These are phyloP conservation scores for Poeciliopsis infans DNA, from an alignment of 2,797 vertebrate species.

Conservation along the genomic window DNA sequence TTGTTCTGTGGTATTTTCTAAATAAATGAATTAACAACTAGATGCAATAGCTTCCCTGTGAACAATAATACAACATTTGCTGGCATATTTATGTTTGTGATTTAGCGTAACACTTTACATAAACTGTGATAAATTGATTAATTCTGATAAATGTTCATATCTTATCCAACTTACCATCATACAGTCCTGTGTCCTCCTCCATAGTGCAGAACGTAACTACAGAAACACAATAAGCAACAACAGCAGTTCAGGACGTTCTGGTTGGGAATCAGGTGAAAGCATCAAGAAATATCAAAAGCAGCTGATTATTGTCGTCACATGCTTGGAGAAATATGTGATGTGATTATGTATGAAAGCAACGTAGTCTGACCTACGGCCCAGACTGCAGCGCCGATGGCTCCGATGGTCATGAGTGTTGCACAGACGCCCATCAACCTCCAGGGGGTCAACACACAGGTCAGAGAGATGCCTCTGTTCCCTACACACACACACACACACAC, in stretches of 20 bases:
- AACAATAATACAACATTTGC: background rate
- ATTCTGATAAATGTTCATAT: slow-evolving; percentile 2
- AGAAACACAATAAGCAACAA: slow-evolving; percentile 20
- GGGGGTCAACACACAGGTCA: slow-evolving; percentile 82
- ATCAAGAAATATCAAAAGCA: slow-evolving; percentile 8
- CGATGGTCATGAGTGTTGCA: slow-evolving; percentile 82
- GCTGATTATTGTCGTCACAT: background rate
- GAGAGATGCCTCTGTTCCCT: slow-evolving; percentile 74
- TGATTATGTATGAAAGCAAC: slow-evolving; percentile 10
- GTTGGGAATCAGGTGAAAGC: background rate
- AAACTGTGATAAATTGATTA: background rate
- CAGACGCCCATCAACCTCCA: slow-evolving; percentile 78
- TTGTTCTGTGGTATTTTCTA: background rate
- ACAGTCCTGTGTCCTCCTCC: slow-evolving; percentile 82
- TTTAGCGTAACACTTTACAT: background rate
- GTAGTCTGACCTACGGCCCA: slow-evolving; percentile 89
- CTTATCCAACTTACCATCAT: slow-evolving; percentile 77
- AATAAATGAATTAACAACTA: background rate
- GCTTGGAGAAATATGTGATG: slow-evolving; percentile 1
- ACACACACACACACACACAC: slow-evolving; percentile 25
- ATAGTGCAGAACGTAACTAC: slow-evolving; percentile 81
- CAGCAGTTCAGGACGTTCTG: slow-evolving; percentile 6
- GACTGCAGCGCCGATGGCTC: slow-evolving; percentile 84
- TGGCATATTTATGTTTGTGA: background rate
- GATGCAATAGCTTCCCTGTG: background rate